Base-by-base conservation (phyloP, 2,888 invertebrate species). In the Nebria salina region DNA sequence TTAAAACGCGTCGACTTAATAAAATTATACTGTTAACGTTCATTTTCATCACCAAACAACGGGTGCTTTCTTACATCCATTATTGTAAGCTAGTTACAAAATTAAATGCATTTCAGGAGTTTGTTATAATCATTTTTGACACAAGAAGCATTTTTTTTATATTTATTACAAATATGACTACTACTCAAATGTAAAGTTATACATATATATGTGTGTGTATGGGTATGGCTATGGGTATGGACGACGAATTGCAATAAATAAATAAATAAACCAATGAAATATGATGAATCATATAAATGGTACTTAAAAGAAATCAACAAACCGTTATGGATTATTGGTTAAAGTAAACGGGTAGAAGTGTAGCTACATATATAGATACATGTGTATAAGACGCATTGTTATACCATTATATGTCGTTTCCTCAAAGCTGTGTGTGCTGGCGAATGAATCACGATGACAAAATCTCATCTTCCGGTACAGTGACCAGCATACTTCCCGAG, bases 1-100 rank as follows among this genome's bases (percentile, higher is more conserved):
- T 79, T 75, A 79, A 79, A 74, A 79, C 80, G 75, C 54, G 72
- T 65, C 34, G 80, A 76, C 80, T 75, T 81, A 75, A 81, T 81
- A 72, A 81, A 75, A 81, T 81, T 81, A 81, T 70, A 41, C 79
- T 75, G 79, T 74, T 79, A 72, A 64, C 72, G 72, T 54, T 77
- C 43, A 8, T 73, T 73, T 73, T 42, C 73, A 73, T 41, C 41
- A 70, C 13, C 13, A 54, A 54, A 8, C 4, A 5, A 6, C 13
- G 54, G 11, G 6, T 11, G 13, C 54, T 54, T 54, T 54, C 54
- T 54, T 54, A 8, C 13, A 11, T 54, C 54, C 4, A 7, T 54
- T 54, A 54, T 54, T 54, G 54, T 54, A 54, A 54, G 54, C 54
- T 54, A 8, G 13, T 54, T 54, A 54, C 6, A 54, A 8, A 54